phyloP scores from a whole-genome alignment of 2,888 invertebrate species.

The Ferrisia virgata region DNA sequence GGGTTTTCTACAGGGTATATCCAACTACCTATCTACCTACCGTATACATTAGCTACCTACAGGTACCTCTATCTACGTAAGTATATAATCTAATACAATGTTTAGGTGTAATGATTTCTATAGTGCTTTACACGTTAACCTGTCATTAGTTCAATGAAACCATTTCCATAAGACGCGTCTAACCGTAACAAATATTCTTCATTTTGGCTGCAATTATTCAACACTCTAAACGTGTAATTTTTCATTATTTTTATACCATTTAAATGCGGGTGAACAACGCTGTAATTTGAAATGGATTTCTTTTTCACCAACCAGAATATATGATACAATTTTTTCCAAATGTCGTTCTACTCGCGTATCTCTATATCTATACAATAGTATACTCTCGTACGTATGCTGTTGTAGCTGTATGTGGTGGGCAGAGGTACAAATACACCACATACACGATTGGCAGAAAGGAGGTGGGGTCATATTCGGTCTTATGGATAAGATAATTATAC shows the following conservation, averaged over 20 bases:
- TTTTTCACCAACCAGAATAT: neutral
- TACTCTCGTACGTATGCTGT: too few relatives aligned
- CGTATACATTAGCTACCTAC: neutral
- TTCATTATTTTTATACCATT: slow-evolving; percentile 13
- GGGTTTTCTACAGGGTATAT: neutral
- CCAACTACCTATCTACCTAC: too few relatives aligned
- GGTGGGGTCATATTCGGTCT: neutral
- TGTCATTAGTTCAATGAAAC: slow-evolving; percentile 33
- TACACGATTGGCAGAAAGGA: neutral
- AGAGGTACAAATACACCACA: too few relatives aligned
- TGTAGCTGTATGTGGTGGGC: too few relatives aligned
- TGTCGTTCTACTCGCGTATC: neutral
- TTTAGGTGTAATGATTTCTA: neutral
- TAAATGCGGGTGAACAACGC: neutral
- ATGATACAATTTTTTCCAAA: neutral
- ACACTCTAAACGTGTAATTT: slow-evolving; percentile 22
- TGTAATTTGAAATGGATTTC: slow-evolving; percentile 9
- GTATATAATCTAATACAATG: slow-evolving; percentile 13
- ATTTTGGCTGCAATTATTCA: slow-evolving; percentile 18
- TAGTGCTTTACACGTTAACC: neutral
- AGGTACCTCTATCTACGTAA: neutral
- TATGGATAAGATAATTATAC: neutral
- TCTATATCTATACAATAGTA: neutral
- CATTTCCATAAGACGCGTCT: slow-evolving; percentile 20
- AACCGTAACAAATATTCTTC: slow-evolving; percentile 15